These are phyloP conservation scores for Tinamus guttatus DNA, from an alignment of 2,113 vertebrate genomes.

Conservation along the genomic window DNA sequence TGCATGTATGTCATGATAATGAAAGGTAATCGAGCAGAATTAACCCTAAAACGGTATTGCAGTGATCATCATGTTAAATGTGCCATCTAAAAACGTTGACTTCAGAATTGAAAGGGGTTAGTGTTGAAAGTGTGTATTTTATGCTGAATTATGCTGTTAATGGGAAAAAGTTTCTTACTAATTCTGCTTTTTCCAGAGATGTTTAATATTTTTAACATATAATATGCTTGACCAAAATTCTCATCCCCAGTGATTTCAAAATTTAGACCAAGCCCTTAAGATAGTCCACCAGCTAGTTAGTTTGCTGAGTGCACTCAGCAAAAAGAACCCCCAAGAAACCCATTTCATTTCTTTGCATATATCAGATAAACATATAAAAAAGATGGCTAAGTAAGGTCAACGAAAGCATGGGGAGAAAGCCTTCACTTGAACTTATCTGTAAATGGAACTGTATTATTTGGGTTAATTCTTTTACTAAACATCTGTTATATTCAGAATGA, in stretches of 20 bases:
- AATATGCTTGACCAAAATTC: background rate
- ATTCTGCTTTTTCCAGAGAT: background rate
- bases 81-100: background rate
- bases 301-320: rapidly evolving
- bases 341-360: background rate
- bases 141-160: background rate
- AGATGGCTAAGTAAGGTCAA: background rate
- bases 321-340: background rate
- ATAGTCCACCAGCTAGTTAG: background rate
- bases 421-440: background rate
- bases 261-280: background rate
- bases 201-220: background rate
- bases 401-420: background rate
- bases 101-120: background rate
- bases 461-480: background rate
- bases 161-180: background rate
- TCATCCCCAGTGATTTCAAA: background rate
- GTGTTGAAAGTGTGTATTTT: background rate
- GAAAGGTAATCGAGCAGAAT: background rate
- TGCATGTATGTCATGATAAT: background rate
- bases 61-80: background rate
- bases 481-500: background rate
- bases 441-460: background rate
- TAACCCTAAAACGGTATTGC: background rate
- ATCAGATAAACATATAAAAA: background rate